A percentile compares a stretch with the other conserved stretches of the same genome.
Evolutionary conservation across 2,888 invertebrate genomes (phyloP).

Genomic region (Deilephila porcellus): DNA sequence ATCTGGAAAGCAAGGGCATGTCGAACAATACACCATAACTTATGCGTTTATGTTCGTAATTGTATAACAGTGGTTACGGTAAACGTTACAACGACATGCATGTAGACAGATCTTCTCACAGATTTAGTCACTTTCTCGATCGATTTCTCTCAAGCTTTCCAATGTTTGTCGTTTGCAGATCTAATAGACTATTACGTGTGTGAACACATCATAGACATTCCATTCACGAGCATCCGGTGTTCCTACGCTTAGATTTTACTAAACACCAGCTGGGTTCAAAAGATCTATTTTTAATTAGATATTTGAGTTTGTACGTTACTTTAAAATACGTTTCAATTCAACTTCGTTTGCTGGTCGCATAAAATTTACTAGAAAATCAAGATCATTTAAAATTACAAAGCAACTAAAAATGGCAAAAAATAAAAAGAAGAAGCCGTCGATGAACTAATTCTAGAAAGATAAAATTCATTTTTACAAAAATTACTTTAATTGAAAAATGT

Average conservation of each 20-base stretch:
- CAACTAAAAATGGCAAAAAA: too few species aligned
- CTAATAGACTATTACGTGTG: slow-evolving; percentile 43
- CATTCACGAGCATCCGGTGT: slow-evolving; percentile 36
- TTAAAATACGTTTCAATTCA: background rate
- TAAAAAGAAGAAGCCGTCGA: too few species aligned
- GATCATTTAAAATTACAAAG: background rate
- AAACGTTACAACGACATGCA: slow-evolving; percentile 32
- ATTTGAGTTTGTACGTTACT: background rate
- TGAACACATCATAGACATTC: slow-evolving; percentile 41
- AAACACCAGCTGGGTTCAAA: slow-evolving; percentile 14
- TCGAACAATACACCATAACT: slow-evolving; percentile 22
- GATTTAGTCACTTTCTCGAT: slow-evolving; percentile 74
- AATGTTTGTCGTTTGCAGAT: slow-evolving; percentile 50
- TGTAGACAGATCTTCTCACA: slow-evolving; percentile 54
- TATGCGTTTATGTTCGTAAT: slow-evolving; percentile 26
- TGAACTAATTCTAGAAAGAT: too few species aligned
- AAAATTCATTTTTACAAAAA: too few species aligned
- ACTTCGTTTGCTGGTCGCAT: background rate
- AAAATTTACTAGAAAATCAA: background rate
- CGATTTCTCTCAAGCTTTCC: slow-evolving; percentile 71
- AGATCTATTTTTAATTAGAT: background rate
- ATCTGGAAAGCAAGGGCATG: background rate
- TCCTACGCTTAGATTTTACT: slow-evolving; percentile 12
- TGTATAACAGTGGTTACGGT: slow-evolving; percentile 28
- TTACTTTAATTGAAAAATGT: too few species aligned